A percentile compares a stretch with the other conserved stretches of the same genome.
phyloP scores from a whole-genome alignment of 2,888 invertebrate genomes.

The Epistrophe eligans region DNA sequence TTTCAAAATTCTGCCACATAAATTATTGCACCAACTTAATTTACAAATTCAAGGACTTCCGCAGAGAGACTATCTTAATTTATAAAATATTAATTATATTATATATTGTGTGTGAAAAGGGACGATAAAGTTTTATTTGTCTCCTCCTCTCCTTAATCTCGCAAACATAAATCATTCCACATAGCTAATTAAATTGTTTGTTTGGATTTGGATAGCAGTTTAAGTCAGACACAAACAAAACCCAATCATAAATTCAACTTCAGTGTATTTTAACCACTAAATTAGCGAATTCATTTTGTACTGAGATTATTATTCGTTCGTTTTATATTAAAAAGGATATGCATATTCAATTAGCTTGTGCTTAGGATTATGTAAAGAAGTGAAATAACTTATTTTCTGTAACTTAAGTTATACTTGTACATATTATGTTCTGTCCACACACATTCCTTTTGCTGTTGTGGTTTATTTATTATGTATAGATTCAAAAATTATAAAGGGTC shows the following conservation, averaged over 20 bases:
- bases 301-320: background rate
- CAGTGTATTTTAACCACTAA: background rate
- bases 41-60: conserved; percentile 12
- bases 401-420: no score
- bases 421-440: background rate
- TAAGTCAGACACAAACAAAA: conserved; percentile 12
- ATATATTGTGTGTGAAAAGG: background rate
- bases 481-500: conserved; percentile 1
- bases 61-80: background rate
- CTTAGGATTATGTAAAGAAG: background rate
- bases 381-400: background rate
- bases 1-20: background rate
- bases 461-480: conserved; percentile 5
- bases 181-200: conserved; percentile 32
- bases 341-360: conserved; percentile 4
- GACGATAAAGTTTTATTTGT: conserved; percentile 15
- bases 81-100: conserved; percentile 18
- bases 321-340: background rate
- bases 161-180: conserved; percentile 7
- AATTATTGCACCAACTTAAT: conserved; percentile 11
- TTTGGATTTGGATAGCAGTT: background rate
- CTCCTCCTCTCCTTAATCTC: background rate
- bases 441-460: background rate
- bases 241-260: conserved; percentile 1
- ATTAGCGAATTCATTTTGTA: conserved; percentile 10